Evolutionary conservation across 2,888 invertebrate species (phyloP).

Genomic region (Drosophila silvestris): DNA sequence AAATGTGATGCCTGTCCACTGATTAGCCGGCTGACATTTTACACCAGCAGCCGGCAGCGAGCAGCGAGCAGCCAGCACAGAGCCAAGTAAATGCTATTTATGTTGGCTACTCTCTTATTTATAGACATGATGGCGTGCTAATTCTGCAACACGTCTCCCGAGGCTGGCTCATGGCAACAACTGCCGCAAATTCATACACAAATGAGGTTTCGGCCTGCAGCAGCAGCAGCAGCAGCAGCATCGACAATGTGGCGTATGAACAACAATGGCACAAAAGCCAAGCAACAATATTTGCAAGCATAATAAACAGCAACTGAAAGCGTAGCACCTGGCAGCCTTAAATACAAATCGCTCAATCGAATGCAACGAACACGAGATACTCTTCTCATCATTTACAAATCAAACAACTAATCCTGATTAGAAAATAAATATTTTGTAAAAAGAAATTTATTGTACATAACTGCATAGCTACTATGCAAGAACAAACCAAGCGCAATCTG

Average conservation of each 20-base stretch:
- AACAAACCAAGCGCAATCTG: conserved; percentile 14
- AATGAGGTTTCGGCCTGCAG: conserved; percentile 60
- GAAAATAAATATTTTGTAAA: neutral
- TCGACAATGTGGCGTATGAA: conserved; percentile 67
- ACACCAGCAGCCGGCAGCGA: conserved; percentile 28
- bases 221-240: conserved; percentile 7
- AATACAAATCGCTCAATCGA: conserved; percentile 11
- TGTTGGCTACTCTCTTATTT: conserved; percentile 64
- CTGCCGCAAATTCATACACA: conserved; percentile 11
- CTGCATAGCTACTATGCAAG: neutral
- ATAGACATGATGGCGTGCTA: conserved; percentile 71
- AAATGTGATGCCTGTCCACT: conserved; percentile 66
- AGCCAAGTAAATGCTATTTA: conserved; percentile 68
- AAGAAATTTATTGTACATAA: neutral
- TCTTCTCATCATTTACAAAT: conserved; percentile 13
- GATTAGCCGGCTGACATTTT: conserved; percentile 75
- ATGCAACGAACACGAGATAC: conserved; percentile 21
- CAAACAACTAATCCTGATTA: neutral
- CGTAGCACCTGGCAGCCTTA: conserved; percentile 14
- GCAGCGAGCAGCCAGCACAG: neutral
- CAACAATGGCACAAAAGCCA: conserved; percentile 65
- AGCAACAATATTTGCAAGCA: conserved; percentile 33
- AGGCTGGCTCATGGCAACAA: conserved; percentile 46
- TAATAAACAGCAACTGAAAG: conserved; percentile 59
- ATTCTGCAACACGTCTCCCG: conserved; percentile 65